phyloP scores from a whole-genome alignment of 2,797 vertebrate genomes.

The Anabas testudineus region DNA sequence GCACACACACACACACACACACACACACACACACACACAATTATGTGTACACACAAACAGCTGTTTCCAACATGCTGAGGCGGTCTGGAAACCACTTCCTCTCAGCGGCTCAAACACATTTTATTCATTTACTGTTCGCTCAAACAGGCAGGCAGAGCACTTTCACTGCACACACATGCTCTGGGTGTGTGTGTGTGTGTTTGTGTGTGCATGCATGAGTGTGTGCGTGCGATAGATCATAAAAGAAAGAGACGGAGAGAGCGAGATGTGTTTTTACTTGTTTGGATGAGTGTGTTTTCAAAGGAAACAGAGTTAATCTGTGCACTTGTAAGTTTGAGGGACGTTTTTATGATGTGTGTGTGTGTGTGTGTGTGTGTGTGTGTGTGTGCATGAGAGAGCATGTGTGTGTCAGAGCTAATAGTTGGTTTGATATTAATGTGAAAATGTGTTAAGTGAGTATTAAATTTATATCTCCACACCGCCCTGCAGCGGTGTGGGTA shows the following conservation, averaged over 20 bases:
- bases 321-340: conserved; percentile 31
- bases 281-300: conserved; percentile 53
- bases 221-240: not conserved
- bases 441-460: conserved; percentile 34
- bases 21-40: conserved; percentile 42
- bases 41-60: conserved; percentile 65
- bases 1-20: conserved; percentile 31
- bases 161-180: conserved; percentile 76
- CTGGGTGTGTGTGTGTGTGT: conserved; percentile 13
- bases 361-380: conserved; percentile 1
- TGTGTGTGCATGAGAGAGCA: conserved; percentile 8
- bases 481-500: conserved; percentile 1
- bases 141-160: conserved; percentile 73
- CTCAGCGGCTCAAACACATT: conserved; percentile 77
- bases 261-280: conserved; percentile 39
- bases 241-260: not conserved
- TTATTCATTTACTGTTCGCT: conserved; percentile 82
- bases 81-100: conserved; percentile 84
- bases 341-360: conserved; percentile 43
- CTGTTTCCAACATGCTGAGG: conserved; percentile 82
- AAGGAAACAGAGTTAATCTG: conserved; percentile 31
- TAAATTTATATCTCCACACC: conserved; percentile 1
- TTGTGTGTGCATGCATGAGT: conserved; percentile 3
- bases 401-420: conserved; percentile 7
- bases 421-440: conserved; percentile 34